Evolutionary conservation across 2,888 invertebrate genomes (phyloP).

Genomic region (Polydrusus tereticollis): DNA sequence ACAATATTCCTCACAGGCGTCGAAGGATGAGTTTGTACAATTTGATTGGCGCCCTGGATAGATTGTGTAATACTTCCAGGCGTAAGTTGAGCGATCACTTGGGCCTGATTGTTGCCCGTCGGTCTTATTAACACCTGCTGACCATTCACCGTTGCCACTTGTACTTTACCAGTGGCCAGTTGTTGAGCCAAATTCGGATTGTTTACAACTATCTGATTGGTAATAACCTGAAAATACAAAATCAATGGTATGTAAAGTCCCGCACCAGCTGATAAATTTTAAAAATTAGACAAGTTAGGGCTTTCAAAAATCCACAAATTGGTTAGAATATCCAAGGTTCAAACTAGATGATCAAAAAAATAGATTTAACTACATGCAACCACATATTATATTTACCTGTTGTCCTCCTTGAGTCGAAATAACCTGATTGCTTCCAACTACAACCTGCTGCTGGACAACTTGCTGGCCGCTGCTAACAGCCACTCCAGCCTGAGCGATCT

Average conservation of each 20-base stretch:
- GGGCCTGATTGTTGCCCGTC: conserved; percentile 83
- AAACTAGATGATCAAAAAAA: too few species aligned
- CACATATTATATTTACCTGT: conserved; percentile 57
- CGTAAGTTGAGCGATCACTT: conserved; percentile 81
- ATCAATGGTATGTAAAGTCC: not conserved
- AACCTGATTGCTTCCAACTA: conserved; percentile 65
- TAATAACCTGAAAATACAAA: conserved; percentile 64
- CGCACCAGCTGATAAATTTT: too few species aligned
- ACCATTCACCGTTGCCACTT: conserved; percentile 86
- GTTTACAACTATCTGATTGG: conserved; percentile 81
- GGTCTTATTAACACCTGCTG: conserved; percentile 87
- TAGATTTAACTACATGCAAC: not conserved
- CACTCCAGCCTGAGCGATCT: conserved; percentile 61
- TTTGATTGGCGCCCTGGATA: conserved; percentile 18
- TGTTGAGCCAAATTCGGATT: conserved; percentile 85
- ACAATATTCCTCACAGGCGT: conserved; percentile 12
- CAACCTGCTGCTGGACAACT: conserved; percentile 64
- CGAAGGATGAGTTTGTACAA: conserved; percentile 13
- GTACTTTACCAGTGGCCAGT: conserved; percentile 85
- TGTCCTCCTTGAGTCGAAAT: conserved; percentile 66
- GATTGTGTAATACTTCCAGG: conserved; percentile 60
- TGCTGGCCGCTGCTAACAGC: conserved; percentile 64
- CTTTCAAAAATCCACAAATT: too few species aligned
- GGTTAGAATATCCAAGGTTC: too few species aligned
- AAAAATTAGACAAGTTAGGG: too few species aligned